phyloP scores from a whole-genome alignment of 2,113 vertebrate species.

The Neogale vison region DNA sequence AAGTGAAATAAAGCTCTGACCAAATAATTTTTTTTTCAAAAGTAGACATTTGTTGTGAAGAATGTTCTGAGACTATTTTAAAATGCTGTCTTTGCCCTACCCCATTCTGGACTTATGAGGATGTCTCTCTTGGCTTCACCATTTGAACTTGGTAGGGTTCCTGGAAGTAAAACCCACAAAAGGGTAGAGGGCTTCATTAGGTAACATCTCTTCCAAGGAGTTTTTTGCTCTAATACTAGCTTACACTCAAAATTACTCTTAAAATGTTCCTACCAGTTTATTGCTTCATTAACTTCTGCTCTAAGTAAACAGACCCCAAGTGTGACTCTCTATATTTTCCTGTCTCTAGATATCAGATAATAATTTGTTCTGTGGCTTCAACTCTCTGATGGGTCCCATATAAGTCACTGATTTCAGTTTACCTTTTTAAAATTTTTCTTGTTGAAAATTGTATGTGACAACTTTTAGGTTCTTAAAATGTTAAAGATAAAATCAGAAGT shows the following conservation, averaged over 20 bases:
- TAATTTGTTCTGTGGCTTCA: neutral
- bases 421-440: neutral
- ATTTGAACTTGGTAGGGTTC: neutral
- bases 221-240: neutral
- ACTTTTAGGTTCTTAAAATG: neutral
- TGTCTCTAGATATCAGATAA: neutral
- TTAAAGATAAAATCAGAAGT: neutral
- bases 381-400: neutral
- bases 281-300: neutral
- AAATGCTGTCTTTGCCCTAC: neutral
- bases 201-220: neutral
- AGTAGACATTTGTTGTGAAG: neutral
- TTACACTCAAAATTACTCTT: neutral
- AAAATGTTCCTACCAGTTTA: neutral
- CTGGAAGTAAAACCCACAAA: neutral
- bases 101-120: neutral
- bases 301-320: neutral
- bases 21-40: neutral
- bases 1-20: neutral
- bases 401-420: neutral
- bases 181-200: neutral
- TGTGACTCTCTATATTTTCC: neutral
- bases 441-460: neutral
- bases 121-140: neutral
- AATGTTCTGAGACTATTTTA: neutral